Base-by-base conservation (phyloP, 1,140 invertebrate species). In the Meloidogyne chitwoodi region DNA sequence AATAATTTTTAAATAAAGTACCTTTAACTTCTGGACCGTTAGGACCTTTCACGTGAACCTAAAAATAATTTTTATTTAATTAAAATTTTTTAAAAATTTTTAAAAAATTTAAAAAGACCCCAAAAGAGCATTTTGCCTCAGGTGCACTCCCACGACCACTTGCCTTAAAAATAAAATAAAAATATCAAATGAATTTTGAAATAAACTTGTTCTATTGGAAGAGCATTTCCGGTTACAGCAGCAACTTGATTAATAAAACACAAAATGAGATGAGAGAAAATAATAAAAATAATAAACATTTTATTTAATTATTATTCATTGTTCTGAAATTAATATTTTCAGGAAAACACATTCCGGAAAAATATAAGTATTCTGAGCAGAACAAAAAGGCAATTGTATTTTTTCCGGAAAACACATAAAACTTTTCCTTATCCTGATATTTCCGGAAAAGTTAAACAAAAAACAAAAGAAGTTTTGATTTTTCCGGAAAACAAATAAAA, bases 11-110 rank as follows among this genome's bases (percentile, higher is more conserved):
- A n/a, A n/a, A n/a, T 6, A 27, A 44, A 26, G 11, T 61, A 4
- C 80, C 80, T 72, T 31, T 65, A 11, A 82, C 26, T 41, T 77
- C 81, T 14, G 74, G 48, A 3, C 80, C 80, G 12, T 81, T 41
- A 10, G 81, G 70, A 22, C 74, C 77, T 68, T 71, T 81, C 16
- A 81, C 75, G 48, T 82, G 80, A 3, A 82, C 82, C 19, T 82
- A 34, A 64, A 82, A 56, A 56, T 19, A 4, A 48, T 48, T 4
- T 48, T 19, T 11, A 19, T n/a, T 8, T 16, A 56, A n/a, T 48
- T 48, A 16, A n/a, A 56, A 41, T 14, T 12, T 14, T 41, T 16
- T 41, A n/a, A n/a, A n/a, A n/a, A n/a, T 41, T 56, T 48, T 19
- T 5, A 3, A 48, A 5, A 56, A 22, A 44, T 44, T 2, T 2